phyloP scores from a whole-genome alignment of 2,888 invertebrate genomes.

The Diabrotica balteata region DNA sequence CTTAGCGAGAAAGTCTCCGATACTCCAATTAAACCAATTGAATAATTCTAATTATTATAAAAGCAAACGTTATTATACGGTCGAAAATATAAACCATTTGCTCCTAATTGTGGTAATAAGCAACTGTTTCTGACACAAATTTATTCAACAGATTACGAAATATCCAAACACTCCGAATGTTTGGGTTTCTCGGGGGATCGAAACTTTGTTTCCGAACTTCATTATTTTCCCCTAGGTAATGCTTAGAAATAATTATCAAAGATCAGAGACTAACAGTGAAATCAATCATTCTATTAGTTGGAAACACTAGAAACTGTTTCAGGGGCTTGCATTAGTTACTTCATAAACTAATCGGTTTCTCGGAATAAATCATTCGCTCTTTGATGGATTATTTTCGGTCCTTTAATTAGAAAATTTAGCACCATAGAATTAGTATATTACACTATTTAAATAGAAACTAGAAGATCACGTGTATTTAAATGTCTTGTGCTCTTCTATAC shows the following conservation, averaged over 20 bases:
- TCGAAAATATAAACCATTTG: too few relatives aligned
- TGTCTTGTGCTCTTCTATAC: too few relatives aligned
- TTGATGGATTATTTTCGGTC: background rate
- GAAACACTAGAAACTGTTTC: constrained; percentile 14
- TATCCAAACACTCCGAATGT: constrained; percentile 1
- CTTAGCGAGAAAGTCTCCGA: too few relatives aligned
- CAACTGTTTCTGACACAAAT: constrained; percentile 9
- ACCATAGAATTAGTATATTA: too few relatives aligned
- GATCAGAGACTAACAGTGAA: constrained; percentile 23
- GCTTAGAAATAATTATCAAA: constrained; percentile 33
- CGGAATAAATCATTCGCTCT: background rate
- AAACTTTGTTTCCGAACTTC: constrained; percentile 26
- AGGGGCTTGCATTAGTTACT: constrained; percentile 12
- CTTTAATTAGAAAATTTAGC: background rate
- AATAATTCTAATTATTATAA: too few relatives aligned
- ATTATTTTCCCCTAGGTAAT: constrained; percentile 29
- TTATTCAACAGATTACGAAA: constrained; percentile 10
- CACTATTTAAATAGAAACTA: too few relatives aligned
- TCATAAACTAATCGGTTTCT: constrained; percentile 15
- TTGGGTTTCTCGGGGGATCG: constrained; percentile 10
- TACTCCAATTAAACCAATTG: too few relatives aligned
- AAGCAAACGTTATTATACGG: too few relatives aligned
- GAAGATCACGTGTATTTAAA: too few relatives aligned
- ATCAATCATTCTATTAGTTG: constrained; percentile 31
- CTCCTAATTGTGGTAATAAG: background rate